phyloP scores from a whole-genome alignment of 2,888 invertebrate genomes.

The Liopterus haemorrhoidalis region DNA sequence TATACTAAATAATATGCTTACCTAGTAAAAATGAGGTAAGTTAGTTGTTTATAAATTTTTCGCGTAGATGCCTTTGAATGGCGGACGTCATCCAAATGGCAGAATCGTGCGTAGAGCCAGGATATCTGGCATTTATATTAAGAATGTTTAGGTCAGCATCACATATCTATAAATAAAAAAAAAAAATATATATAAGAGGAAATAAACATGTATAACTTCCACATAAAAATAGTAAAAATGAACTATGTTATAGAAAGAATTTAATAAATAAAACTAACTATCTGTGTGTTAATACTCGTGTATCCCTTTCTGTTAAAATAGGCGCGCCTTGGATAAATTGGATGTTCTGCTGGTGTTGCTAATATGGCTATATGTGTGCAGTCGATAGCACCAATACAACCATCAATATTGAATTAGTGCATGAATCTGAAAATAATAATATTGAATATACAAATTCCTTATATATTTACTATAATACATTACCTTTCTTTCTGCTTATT shows the following conservation, averaged over 20 bases:
- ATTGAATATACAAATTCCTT: no score
- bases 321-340: constrained; percentile 9
- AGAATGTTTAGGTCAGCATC: constrained; percentile 18
- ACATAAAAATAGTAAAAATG: neutral
- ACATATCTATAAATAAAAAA: constrained; percentile 14
- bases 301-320: constrained; percentile 21
- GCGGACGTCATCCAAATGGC: constrained; percentile 16
- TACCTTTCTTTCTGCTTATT: no score
- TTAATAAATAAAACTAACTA: constrained; percentile 6
- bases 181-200: neutral
- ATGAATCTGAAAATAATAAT: no score
- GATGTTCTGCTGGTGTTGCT: constrained; percentile 16
- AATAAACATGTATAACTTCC: no score
- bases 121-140: constrained; percentile 21
- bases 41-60: constrained; percentile 10
- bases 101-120: constrained; percentile 20
- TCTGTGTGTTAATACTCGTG: constrained; percentile 17
- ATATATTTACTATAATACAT: no score
- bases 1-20: neutral
- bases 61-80: constrained; percentile 12
- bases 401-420: no score
- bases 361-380: constrained; percentile 21
- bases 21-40: constrained; percentile 6
- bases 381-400: constrained; percentile 16
- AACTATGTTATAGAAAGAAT: neutral